Evolutionary conservation across 2,797 vertebrate genomes (phyloP), one percentile per base, ranked within the genome.

Genomic region (Acanthornis magna): DNA sequence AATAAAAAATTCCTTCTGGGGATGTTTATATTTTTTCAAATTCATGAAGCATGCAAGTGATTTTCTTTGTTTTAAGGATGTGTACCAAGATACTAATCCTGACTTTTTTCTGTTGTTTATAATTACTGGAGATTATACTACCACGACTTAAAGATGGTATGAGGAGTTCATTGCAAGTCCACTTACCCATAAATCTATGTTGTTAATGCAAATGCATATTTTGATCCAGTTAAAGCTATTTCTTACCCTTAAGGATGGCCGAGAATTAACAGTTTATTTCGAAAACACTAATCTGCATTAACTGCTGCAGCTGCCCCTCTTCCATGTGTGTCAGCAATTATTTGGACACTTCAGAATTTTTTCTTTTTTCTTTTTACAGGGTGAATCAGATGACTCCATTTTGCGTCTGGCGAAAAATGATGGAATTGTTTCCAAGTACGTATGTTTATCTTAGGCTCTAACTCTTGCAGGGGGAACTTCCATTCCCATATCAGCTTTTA

Each of bases 361-460:
- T 38, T 61, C 36, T 32, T 65, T 21, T 61, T 25, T 29, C 72
- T 27, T 62, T 60, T 70, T 74, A 9, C 86, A 99, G 99, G 99
- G 99, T 4, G 99, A 99, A 97, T 99, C 99, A 10, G 99, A 99
- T n/a, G 99, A 99, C 89, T 99, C 99, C 95, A 98, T 99, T 93
- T 98, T 99, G 47, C 98, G 99, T 85, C 97, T 99, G 97, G 98
- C 99, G 22, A 99, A 98, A 97, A 98, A 95, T 0, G 99, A 99
- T 74, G 83, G 97, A 60, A 97, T 99, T 40, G 99, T 99, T 53
- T 98, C 99, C 93, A 99, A 99, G 99, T 99, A 98, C 83, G 98
- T 95, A 4, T 82, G 42, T 92, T 95, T 81, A 30, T 85, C 22
- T 85, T 77, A 13, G 4, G 53, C 40, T 57, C 50, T 51, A 1